Evolutionary conservation across 2,888 invertebrate species (phyloP), one percentile per base, ranked within the genome.

Genomic region (Invenusta paracnida): DNA sequence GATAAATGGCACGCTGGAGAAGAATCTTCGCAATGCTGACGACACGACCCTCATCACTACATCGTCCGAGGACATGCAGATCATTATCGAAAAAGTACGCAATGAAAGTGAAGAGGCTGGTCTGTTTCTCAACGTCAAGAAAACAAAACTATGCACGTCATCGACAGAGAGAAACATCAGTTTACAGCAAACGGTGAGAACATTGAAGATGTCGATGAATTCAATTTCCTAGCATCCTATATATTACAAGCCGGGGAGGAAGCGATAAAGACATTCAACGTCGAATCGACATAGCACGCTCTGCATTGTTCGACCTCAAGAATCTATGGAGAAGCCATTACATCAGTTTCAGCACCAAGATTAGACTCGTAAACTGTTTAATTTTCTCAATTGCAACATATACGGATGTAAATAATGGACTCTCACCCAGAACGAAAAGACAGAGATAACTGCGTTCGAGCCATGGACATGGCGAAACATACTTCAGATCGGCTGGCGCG

Each of bases 351-450:
- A n/a, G n/a, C n/a, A n/a, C n/a, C n/a, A n/a, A n/a, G n/a, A 73
- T 73, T 23, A 73, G 73, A 73, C 73, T 73, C 73, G 27, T 73
- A 23, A 73, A 73, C 73, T 73, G 73, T 73, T 23, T 73, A 73
- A 73, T 73, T 73, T 73, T 73, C 73, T 73, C 73, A 73, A 73
- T 73, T 23, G 73, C 17, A 73, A 73, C 73, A 73, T n/a, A n/a
- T 73, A 13, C 73, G 73, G 73, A n/a, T 73, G 27, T 23, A 23
- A 73, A 73, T 73, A 5, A 5, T 73, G 73, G 25, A 73, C 73
- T 73, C 73, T 73, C 11, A 73, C 73, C 2, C 73, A 73, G 27
- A 73, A 73, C 25, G 73, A 73, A 5, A 73, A 73, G 27, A 73
- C 73, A 23, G 23, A 73, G 23, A 73, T 25, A 73, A 73, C 23